These are phyloP conservation scores for Cyrtorhinus lividipennis DNA, from an alignment of 1,140 invertebrate species.

Conservation along the genomic window DNA sequence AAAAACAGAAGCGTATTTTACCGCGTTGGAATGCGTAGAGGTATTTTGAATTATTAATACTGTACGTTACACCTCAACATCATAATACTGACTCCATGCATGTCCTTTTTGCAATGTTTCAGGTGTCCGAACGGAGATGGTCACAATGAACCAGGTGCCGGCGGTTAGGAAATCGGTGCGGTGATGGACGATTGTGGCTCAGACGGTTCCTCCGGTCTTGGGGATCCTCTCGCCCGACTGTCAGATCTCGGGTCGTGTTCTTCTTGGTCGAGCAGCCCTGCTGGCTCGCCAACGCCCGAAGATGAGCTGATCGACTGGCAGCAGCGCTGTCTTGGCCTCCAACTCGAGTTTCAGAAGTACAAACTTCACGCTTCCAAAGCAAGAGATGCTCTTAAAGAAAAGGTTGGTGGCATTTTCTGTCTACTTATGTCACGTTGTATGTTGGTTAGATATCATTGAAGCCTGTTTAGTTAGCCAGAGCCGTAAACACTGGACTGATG, in stretches of 20 bases:
- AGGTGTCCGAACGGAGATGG: not conserved
- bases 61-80: too few species aligned
- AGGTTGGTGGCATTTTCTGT: too few species aligned
- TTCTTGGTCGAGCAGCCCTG: conserved; percentile 7
- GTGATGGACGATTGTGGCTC: conserved; percentile 10
- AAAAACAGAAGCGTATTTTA: too few species aligned
- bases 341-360: conserved; percentile 10
- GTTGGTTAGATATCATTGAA: too few species aligned
- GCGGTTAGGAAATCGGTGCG: not conserved
- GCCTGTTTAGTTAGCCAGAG: too few species aligned
- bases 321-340: not conserved
- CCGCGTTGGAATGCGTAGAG: too few species aligned
- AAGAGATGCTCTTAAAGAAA: conserved; percentile 10
- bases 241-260: conserved; percentile 11
- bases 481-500: too few species aligned
- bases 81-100: too few species aligned
- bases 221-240: conserved; percentile 8
- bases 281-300: conserved; percentile 7
- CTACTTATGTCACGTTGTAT: too few species aligned
- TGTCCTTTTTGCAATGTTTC: not conserved
- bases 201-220: conserved; percentile 7
- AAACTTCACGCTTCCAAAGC: conserved; percentile 5
- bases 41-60: too few species aligned
- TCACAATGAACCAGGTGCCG: not conserved
- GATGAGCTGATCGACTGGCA: conserved; percentile 5